Conservation (phyloP, 37 sponge, comb jelly and placozoan species). For the Agelas oroides region DNA sequence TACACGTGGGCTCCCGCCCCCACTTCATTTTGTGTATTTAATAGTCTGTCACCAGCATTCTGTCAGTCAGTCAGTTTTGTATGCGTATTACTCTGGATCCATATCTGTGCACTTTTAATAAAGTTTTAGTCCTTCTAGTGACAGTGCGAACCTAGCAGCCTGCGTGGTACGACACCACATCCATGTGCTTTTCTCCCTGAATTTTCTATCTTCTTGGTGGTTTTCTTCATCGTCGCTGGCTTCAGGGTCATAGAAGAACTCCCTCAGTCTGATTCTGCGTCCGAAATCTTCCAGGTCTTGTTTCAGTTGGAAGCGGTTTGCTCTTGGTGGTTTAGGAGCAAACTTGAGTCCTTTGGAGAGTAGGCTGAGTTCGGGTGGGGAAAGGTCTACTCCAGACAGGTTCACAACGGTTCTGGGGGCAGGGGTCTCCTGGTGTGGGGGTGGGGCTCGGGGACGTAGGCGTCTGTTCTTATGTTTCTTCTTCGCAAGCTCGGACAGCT, state of each 20-base stretch:
- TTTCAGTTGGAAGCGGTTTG: not conserved
- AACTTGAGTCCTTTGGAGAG: slow-evolving; percentile 7
- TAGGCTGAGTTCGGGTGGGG: not conserved
- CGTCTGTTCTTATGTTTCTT: not conserved
- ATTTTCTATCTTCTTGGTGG: not conserved
- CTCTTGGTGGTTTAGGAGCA: not conserved
- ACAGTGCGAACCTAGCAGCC: no score
- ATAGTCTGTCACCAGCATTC: no score
- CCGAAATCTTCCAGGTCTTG: not conserved
- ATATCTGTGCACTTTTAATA: no score
- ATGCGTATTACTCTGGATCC: no score
- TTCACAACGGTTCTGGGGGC: not conserved
- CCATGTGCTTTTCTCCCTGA: not conserved
- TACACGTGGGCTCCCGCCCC: no score
- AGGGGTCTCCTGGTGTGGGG: not conserved
- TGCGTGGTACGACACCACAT: no score
- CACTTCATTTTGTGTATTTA: no score
- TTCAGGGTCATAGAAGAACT: not conserved
- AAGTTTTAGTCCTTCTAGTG: no score
- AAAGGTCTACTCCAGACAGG: not conserved
- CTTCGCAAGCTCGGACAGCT: not conserved
- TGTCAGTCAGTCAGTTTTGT: no score
- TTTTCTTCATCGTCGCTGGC: not conserved
- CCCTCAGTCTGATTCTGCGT: not conserved
- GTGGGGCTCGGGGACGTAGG: not conserved